These are phyloP conservation scores for Acropora yongei DNA, from an alignment of 64 coral and sea anemone genomes.

Conservation along the genomic window DNA sequence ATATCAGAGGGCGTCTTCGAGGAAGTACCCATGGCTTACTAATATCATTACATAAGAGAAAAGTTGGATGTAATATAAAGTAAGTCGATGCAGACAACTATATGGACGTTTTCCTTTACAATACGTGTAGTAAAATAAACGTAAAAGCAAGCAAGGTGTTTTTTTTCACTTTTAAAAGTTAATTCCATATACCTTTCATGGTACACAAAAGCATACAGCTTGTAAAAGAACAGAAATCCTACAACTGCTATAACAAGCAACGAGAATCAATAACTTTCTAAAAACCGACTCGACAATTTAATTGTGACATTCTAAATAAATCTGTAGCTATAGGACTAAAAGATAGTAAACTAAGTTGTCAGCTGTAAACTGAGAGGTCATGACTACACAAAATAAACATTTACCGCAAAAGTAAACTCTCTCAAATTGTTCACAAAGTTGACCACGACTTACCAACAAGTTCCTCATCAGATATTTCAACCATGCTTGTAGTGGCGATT, in stretches of 20 bases:
- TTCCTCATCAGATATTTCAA: neutral
- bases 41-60: too few relatives aligned
- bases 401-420: neutral
- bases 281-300: neutral
- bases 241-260: neutral
- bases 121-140: neutral
- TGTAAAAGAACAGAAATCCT: too few relatives aligned
- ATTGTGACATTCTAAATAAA: neutral
- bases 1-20: too few relatives aligned
- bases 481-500: neutral
- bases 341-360: neutral
- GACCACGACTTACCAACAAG: conserved; percentile 7
- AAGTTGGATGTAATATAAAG: too few relatives aligned
- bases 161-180: too few relatives aligned
- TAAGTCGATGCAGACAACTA: too few relatives aligned
- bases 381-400: neutral
- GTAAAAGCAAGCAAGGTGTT: neutral
- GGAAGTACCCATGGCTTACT: too few relatives aligned
- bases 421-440: neutral
- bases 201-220: too few relatives aligned
- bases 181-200: too few relatives aligned
- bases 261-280: too few relatives aligned
- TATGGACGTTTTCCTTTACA: neutral
- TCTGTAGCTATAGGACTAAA: neutral
- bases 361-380: neutral